These are phyloP conservation scores for Sebastes oblongus DNA, from an alignment of 2,797 vertebrate species.

Conservation along the genomic window DNA sequence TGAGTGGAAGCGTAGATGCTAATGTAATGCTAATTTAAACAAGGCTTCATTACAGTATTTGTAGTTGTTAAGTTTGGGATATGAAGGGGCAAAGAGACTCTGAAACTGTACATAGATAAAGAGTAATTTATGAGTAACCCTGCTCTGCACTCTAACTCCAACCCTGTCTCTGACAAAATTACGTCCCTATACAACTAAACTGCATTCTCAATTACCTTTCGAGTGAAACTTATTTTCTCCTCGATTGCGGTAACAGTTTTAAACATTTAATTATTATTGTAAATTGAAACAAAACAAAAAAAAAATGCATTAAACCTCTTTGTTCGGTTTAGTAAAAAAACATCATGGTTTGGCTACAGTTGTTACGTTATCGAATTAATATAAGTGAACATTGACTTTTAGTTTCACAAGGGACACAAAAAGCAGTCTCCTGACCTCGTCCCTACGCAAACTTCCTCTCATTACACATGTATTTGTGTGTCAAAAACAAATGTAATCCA, in stretches of 20 bases:
- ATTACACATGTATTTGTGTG: no score
- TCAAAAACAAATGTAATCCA: no score
- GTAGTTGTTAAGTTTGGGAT: slow-evolving; percentile 38
- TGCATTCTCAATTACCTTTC: no score
- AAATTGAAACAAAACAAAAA: no score
- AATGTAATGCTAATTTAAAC: slow-evolving; percentile 64
- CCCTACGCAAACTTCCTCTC: no score
- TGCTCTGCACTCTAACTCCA: no score
- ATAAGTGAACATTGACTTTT: neutral
- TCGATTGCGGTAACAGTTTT: neutral
- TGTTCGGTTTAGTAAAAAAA: neutral
- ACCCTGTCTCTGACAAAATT: no score
- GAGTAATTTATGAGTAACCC: neutral
- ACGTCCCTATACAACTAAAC: no score
- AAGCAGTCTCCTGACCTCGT: no score
- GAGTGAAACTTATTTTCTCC: neutral
- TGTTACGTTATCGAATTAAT: neutral
- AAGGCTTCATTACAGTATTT: slow-evolving; percentile 46
- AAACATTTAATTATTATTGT: neutral
- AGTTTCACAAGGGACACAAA: no score
- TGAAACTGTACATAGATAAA: neutral
- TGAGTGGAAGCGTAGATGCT: slow-evolving; percentile 52
- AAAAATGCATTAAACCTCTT: neutral
- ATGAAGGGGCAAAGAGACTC: slow-evolving; percentile 15
- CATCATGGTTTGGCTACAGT: neutral